Evolutionary conservation across 2,113 vertebrate genomes (phyloP).

Genomic region (Carassius auratus): DNA sequence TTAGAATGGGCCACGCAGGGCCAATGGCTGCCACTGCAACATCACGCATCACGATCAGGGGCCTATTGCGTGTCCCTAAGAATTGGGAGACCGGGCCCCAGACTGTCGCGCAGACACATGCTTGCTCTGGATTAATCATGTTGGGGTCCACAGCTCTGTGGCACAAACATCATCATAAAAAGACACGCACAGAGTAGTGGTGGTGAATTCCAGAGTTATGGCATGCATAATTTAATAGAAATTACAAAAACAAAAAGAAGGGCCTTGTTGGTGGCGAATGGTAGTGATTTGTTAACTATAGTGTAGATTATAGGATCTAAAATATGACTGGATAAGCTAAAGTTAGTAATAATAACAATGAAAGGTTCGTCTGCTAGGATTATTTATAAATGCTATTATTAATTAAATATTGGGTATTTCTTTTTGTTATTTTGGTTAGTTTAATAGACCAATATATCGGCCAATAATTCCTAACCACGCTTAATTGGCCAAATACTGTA

Average conservation of each 20-base stretch:
- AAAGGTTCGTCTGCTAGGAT: background rate
- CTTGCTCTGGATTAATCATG: conserved; percentile 40
- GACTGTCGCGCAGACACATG: background rate
- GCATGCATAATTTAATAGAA: background rate
- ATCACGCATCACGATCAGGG: conserved; percentile 25
- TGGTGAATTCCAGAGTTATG: background rate
- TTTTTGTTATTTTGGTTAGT: too few relatives aligned
- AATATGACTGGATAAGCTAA: background rate
- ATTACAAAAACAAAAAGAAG: background rate
- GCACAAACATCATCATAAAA: background rate
- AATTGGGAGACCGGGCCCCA: conserved; percentile 14
- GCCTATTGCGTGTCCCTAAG: background rate
- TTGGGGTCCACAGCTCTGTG: background rate
- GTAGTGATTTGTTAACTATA: background rate
- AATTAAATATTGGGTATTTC: too few relatives aligned
- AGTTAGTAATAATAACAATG: background rate
- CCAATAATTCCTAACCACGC: too few relatives aligned
- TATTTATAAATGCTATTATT: background rate
- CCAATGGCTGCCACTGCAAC: conserved; percentile 20
- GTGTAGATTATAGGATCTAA: background rate
- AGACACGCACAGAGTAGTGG: conserved; percentile 22
- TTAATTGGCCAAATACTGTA: too few relatives aligned
- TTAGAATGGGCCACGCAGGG: conserved; percentile 7
- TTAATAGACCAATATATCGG: too few relatives aligned
- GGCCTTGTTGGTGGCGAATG: background rate